These are phyloP conservation scores for Sphaerodactylus townsendi DNA, from an alignment of 2,113 vertebrate species.

Conservation along the genomic window DNA sequence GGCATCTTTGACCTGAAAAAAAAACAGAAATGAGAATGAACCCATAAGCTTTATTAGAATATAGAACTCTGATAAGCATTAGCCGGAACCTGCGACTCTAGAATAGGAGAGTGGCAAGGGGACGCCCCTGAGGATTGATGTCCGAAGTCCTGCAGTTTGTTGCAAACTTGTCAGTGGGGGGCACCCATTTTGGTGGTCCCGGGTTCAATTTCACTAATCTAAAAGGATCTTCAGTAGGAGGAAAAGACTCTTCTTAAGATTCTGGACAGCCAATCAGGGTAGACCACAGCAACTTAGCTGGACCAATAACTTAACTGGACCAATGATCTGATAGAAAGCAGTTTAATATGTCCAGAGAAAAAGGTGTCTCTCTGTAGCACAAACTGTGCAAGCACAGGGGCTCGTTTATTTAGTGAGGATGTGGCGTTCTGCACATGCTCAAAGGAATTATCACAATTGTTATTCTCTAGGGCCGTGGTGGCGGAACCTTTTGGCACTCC, in stretches of 20 bases:
- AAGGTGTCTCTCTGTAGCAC: neutral
- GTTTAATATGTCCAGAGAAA: neutral
- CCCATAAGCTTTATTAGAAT: neutral
- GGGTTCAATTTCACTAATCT: too few relatives aligned
- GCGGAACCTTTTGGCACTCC: too few relatives aligned
- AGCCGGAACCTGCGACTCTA: too few relatives aligned
- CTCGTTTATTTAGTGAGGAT: neutral
- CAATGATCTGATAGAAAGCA: neutral
- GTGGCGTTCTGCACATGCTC: neutral
- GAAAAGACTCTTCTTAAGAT: too few relatives aligned
- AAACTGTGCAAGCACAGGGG: neutral
- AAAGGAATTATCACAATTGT: neutral
- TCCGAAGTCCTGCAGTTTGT: neutral
- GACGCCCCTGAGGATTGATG: too few relatives aligned
- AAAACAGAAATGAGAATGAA: neutral
- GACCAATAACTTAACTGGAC: too few relatives aligned
- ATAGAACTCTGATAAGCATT: too few relatives aligned
- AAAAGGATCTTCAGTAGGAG: too few relatives aligned
- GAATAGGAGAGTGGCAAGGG: neutral
- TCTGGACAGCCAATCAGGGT: too few relatives aligned
- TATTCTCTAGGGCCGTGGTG: neutral
- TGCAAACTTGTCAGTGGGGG: neutral
- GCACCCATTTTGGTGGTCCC: too few relatives aligned
- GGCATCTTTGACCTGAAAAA: slow-evolving; percentile 22
- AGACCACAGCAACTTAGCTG: too few relatives aligned